phyloP scores from a whole-genome alignment of 1,140 invertebrate species.

The Drosophila persimilis region DNA sequence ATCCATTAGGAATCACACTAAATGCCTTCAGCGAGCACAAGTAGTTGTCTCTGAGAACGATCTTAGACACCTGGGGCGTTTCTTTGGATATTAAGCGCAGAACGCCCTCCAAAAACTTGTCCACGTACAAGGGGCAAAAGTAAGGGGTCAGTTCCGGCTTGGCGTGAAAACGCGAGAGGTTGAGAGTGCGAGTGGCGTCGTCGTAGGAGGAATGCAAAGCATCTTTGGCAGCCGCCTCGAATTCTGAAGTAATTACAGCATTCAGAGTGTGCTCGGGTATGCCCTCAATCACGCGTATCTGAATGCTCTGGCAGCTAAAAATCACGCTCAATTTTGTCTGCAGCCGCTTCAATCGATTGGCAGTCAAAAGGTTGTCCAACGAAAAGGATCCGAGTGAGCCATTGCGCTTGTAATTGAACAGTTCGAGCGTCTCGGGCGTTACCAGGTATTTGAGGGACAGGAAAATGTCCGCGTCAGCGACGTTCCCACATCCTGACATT shows the following conservation, averaged over 20 bases:
- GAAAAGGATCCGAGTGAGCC: constrained; percentile 10
- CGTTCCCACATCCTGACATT: constrained; percentile 20
- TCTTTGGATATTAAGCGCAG: not conserved
- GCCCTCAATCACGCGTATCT: constrained; percentile 17
- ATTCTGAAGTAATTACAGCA: not conserved
- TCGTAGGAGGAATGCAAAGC: constrained; percentile 34
- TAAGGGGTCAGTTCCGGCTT: constrained; percentile 4
- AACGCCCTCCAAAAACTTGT: constrained; percentile 8
- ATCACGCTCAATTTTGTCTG: constrained; percentile 4
- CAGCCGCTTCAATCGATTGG: constrained; percentile 47
- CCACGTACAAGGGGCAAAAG: constrained; percentile 42
- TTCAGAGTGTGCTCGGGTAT: constrained; percentile 2
- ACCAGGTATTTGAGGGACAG: constrained; percentile 40
- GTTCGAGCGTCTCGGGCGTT: constrained; percentile 23
- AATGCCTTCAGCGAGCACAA: constrained; percentile 44
- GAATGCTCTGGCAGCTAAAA: constrained; percentile 12
- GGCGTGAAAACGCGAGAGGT: constrained; percentile 43
- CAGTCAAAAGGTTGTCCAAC: constrained; percentile 39
- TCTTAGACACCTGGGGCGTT: not conserved
- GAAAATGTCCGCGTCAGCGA: constrained; percentile 25
- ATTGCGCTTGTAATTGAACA: constrained; percentile 42
- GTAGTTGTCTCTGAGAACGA: constrained; percentile 44
- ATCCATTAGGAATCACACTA: not conserved
- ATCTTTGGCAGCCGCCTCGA: constrained; percentile 1
- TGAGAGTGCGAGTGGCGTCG: not conserved